Conservation (phyloP, 2,797 vertebrate genomes). For the Pantherophis alleghaniensis region DNA sequence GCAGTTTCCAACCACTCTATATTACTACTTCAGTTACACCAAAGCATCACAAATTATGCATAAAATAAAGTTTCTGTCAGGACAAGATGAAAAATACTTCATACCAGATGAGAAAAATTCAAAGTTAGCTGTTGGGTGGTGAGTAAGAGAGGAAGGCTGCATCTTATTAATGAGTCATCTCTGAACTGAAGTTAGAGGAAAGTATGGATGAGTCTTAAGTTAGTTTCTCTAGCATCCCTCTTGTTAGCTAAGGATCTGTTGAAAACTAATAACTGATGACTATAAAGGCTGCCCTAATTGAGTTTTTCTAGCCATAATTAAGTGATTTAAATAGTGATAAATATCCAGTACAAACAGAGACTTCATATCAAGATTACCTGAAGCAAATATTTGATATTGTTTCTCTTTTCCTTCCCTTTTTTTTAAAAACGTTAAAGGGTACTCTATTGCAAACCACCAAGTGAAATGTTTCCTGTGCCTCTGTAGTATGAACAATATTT, state of each 20-base stretch:
- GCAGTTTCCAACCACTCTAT: background rate
- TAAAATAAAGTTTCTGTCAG: background rate
- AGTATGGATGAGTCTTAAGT: background rate
- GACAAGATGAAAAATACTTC: background rate
- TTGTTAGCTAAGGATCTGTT: background rate
- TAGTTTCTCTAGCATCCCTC: background rate
- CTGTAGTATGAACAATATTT: slow-evolving; percentile 25
- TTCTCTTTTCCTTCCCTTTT: slow-evolving; percentile 10
- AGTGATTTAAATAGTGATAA: background rate
- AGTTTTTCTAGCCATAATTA: background rate
- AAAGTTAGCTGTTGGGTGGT: background rate
- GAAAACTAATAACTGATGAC: background rate
- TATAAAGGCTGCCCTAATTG: background rate
- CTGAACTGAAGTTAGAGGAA: background rate
- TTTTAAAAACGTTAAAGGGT: background rate
- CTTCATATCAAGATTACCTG: background rate
- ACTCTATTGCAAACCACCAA: slow-evolving; percentile 23
- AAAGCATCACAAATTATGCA: background rate
- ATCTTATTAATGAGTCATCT: background rate
- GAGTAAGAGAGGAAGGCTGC: background rate
- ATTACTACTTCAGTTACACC: background rate
- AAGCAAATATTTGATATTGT: background rate
- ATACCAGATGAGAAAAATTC: background rate
- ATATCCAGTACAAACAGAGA: background rate
- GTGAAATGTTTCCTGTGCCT: slow-evolving; percentile 23